Evolutionary conservation across 2,888 invertebrate genomes (phyloP), one percentile per base, ranked within the genome.

Genomic region (Neoaliturus tenellus): DNA sequence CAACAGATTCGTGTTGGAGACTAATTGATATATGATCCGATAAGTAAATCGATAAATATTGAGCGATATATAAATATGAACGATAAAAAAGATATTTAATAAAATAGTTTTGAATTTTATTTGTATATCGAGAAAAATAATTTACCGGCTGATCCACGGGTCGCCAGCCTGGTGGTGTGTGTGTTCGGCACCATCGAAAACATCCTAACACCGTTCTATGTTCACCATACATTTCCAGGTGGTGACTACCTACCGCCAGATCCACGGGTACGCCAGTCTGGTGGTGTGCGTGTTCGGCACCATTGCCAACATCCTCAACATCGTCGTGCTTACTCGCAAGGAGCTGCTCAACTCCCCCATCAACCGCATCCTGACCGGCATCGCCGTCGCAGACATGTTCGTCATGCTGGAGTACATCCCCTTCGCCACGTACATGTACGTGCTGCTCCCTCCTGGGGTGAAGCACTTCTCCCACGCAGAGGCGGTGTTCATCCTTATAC

Each of bases 401-500:
- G 96, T 98, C 35, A 98, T 98, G 95, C 90, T 97, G 89, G 97
- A 97, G 88, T 96, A 96, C 89, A 93, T 96, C 86, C 95, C 95
- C 3, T 96, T 95, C 89, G 93, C 94, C 4, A 92, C 94, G 80
- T 95, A 95, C 90, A 93, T 93, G 89, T 93, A 94, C 89, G 91
- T 94, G 89, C 91, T 94, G 89, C 92, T 94, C 0, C 93, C 94
- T 85, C 92, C 93, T 87, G 91, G 92, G 48, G 82, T 87, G 39
- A 87, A 87, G 17, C 93, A 93, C 87, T 95, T 94, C 91, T 94
- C 95, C 0, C 95, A 95, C 89, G 92, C 92, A 39, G 95, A 95
- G 92, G 95, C 96, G 0, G 93, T 94, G 10, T 96, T 94, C 89
- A 93, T 95, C 28, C 92, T 96, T 0, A 95, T 96, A 88, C 96